phyloP scores from a whole-genome alignment of 2,113 vertebrate species.

The human region GRCh38 chrX:52956001-52956500 shows the following conservation, averaged over 20 bases:
- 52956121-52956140: background rate
- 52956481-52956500: background rate
- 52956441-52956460: background rate
- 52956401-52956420: background rate
- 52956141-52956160: background rate
- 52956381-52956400: background rate
- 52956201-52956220: background rate
- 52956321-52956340: background rate
- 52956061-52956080: background rate
- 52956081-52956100: background rate
- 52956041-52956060: background rate
- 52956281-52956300: background rate
- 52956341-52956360: background rate
- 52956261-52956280: background rate
- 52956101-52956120: background rate
- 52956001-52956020: background rate
- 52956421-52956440: background rate
- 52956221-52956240: background rate
- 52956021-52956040: background rate
- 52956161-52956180: background rate
- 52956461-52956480: background rate
- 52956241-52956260: background rate
- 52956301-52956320: background rate
- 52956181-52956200: background rate
- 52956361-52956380: too few species aligned